These are phyloP conservation scores for Gari tellinella DNA, from an alignment of 2,888 invertebrate genomes.

Conservation along the genomic window DNA sequence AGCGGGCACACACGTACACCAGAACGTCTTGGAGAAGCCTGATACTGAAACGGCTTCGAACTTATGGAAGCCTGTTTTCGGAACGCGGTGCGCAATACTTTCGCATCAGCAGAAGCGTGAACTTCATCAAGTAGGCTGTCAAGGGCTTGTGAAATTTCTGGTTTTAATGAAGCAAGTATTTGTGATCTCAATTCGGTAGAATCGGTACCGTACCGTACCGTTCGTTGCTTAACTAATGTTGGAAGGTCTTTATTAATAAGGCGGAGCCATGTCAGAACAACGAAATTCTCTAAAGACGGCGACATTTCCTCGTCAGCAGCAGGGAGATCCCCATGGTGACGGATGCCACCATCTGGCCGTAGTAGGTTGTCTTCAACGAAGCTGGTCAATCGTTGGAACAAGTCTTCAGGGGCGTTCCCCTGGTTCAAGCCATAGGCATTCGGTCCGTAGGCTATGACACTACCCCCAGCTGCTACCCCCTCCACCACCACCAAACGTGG, in stretches of 20 bases:
- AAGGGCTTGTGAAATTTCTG: conserved; percentile 57
- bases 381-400: conserved; percentile 53
- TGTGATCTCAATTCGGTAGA: conserved; percentile 52
- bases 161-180: conserved; percentile 61
- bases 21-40: not conserved
- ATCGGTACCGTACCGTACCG: too few relatives aligned
- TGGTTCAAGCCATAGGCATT: too few relatives aligned
- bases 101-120: conserved; percentile 25
- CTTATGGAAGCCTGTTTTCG: not conserved
- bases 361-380: conserved; percentile 60
- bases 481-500: too few relatives aligned
- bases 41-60: too few relatives aligned
- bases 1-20: conserved; percentile 22
- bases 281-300: conserved; percentile 59
- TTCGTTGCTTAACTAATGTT: conserved; percentile 53
- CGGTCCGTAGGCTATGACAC: too few relatives aligned
- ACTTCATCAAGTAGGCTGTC: conserved; percentile 57
- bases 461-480: too few relatives aligned
- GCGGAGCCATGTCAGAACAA: conserved; percentile 54
- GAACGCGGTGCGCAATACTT: conserved; percentile 16
- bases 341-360: conserved; percentile 21
- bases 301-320: conserved; percentile 41
- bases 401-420: conserved; percentile 63
- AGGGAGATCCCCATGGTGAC: conserved; percentile 53
- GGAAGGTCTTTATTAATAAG: conserved; percentile 53